Evolutionary conservation across 2,888 invertebrate species (phyloP), one percentile per base, ranked within the genome.

Genomic region (Tholera decimalis): DNA sequence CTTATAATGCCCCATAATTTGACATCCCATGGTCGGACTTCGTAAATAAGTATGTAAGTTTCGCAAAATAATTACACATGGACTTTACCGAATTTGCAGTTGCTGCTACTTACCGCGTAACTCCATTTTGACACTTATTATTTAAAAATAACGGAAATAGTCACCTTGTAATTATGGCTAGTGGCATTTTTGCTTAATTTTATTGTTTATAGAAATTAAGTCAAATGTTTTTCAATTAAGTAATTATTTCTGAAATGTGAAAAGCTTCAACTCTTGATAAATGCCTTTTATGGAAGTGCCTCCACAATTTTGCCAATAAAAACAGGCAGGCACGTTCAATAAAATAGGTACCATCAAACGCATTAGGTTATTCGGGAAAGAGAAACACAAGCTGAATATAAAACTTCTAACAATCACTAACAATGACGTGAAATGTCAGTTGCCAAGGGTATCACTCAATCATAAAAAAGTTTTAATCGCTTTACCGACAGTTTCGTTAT

Each of bases 141-240:
- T n/a, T n/a, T 9, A 26, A 13, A 56, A 30, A 7, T 13, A 60
- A 30, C 20, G 3, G 20, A n/a, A 37, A 22, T 28, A 2, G 9
- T 46, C 28, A 76, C 73, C 73, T 76, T 50, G 57, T 69, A 26
- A 43, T 30, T 54, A 73, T 77, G 22, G 72, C 77, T 28, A 57
- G 30, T 6, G 71, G n/a, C 73, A 73, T 73, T 55, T 56, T 69
- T 54, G 26, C 55, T 56, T 56, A 65, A 11, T 22, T 22, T n/a
- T n/a, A n/a, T n/a, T 22, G 41, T 13, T 24, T 35, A 7, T 3
- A 35, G 30, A 46, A 46, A 50, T 30, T 1, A 30, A 18, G 2
- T 26, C 26, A 35, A 56, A 24, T 50, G 22, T 9, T 11, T 8
- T 20, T 9, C 13, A 22, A 43, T 20, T 20, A 41, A 20, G 2